These are phyloP conservation scores for Agrotis exclamationis DNA, from an alignment of 2,888 invertebrate species.

Conservation along the genomic window DNA sequence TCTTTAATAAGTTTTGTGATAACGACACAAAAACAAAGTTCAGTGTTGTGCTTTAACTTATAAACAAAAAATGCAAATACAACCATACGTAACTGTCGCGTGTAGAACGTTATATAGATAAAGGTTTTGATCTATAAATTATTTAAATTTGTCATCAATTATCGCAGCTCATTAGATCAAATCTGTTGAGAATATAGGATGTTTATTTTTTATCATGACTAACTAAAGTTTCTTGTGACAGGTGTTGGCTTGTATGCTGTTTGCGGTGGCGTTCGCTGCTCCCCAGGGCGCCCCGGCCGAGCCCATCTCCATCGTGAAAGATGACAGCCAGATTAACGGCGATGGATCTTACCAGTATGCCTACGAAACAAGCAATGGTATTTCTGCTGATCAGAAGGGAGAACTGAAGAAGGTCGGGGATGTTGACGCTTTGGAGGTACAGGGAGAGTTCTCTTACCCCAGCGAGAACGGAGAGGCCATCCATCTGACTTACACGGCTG, in stretches of 20 bases:
- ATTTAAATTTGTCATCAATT: slow-evolving; percentile 52
- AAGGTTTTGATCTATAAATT: slow-evolving; percentile 53
- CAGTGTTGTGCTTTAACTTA: slow-evolving; percentile 29
- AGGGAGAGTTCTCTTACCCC: slow-evolving; percentile 93
- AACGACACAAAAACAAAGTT: slow-evolving; percentile 11
- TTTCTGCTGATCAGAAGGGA: slow-evolving; percentile 91
- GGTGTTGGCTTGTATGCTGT: slow-evolving; percentile 82
- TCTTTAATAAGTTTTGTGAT: slow-evolving; percentile 65
- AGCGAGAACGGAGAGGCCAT: slow-evolving; percentile 92
- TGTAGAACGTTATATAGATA: slow-evolving; percentile 24
- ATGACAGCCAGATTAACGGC: slow-evolving; percentile 91
- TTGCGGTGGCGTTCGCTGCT: slow-evolving; percentile 81
- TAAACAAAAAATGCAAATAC: slow-evolving; percentile 22
- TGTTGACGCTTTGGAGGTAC: slow-evolving; percentile 90
- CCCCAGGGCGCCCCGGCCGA: slow-evolving; percentile 82
- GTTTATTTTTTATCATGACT: slow-evolving; percentile 17
- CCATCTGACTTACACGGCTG: slow-evolving; percentile 92
- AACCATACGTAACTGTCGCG: not conserved
- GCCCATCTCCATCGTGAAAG: slow-evolving; percentile 90
- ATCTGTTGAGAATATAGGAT: not conserved
- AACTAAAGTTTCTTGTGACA: slow-evolving; percentile 67
- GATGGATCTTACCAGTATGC: slow-evolving; percentile 92
- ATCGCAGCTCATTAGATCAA: slow-evolving; percentile 19
- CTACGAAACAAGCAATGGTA: slow-evolving; percentile 93
- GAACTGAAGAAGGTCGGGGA: slow-evolving; percentile 91